These are phyloP conservation scores for Silurus lanzhouensis DNA, from an alignment of 2,797 vertebrate species.

Conservation along the genomic window DNA sequence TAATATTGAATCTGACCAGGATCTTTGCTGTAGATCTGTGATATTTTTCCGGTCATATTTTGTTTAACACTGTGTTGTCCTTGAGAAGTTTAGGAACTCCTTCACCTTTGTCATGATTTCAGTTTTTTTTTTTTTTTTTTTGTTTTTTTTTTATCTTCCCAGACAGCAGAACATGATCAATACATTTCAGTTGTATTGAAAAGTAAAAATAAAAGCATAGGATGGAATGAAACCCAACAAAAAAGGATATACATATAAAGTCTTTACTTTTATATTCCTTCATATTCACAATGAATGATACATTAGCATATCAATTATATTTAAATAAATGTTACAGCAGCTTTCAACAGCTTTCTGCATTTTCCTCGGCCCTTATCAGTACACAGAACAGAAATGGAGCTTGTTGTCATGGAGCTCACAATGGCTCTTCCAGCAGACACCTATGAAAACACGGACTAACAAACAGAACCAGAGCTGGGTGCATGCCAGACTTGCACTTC, in stretches of 20 bases:
- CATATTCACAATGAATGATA: background rate
- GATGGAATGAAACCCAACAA: background rate
- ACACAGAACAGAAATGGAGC: slow-evolving; percentile 38
- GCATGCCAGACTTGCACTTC: slow-evolving; percentile 49
- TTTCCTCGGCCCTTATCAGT: slow-evolving; percentile 42
- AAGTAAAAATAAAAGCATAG: background rate
- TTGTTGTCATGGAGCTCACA: slow-evolving; percentile 54
- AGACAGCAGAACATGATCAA: background rate
- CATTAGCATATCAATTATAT: background rate
- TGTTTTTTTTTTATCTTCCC: background rate
- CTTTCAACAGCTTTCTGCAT: slow-evolving; percentile 30
- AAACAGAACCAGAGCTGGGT: slow-evolving; percentile 36
- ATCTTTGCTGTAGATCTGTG: background rate
- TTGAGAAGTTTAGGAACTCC: background rate
- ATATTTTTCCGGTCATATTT: background rate
- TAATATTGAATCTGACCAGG: background rate
- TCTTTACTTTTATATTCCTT: no score
- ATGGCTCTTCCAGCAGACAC: slow-evolving; percentile 46
- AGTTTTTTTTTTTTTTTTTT: background rate
- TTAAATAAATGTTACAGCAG: background rate
- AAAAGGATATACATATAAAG: no score
- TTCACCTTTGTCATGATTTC: background rate
- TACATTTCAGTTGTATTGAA: background rate
- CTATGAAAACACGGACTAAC: slow-evolving; percentile 53
- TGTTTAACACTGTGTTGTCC: background rate